A percentile compares a stretch with the other conserved stretches of the same genome.
Evolutionary conservation across 2,797 vertebrate species (phyloP).

Genomic region (Ateles fusciceps): DNA sequence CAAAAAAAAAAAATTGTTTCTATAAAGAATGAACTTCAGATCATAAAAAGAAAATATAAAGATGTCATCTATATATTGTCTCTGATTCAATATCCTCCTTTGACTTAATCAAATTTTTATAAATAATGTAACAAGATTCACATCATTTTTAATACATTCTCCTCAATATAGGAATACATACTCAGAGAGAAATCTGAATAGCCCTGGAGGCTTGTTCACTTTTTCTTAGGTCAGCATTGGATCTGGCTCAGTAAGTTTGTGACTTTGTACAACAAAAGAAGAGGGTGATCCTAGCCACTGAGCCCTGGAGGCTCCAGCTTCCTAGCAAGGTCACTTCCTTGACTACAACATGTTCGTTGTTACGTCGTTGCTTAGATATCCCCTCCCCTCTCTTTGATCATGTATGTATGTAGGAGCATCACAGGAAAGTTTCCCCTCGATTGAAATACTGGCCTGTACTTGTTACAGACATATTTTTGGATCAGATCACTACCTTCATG

Average conservation of each 20-base stretch:
- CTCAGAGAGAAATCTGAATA: background rate
- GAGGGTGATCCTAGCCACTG: accelerated
- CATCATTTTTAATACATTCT: background rate
- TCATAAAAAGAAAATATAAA: background rate
- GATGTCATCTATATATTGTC: background rate
- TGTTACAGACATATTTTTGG: background rate
- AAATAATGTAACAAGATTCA: background rate
- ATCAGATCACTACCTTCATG: slow-evolving; percentile 83
- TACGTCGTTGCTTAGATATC: background rate
- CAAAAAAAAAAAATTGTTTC: background rate
- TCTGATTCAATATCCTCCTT: background rate
- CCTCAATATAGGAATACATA: background rate
- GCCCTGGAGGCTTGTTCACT: background rate
- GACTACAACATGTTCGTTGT: background rate
- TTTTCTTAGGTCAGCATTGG: background rate
- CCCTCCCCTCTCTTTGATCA: too few species aligned
- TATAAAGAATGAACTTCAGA: background rate
- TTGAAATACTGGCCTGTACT: background rate
- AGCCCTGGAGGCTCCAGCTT: background rate
- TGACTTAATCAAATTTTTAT: background rate
- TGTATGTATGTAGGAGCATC: background rate
- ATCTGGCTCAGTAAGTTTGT: background rate
- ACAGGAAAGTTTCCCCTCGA: background rate
- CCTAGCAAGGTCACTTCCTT: background rate
- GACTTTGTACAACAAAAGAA: background rate